Evolutionary conservation across 1,140 invertebrate species (phyloP).

Genomic region (Hestina assimilis): DNA sequence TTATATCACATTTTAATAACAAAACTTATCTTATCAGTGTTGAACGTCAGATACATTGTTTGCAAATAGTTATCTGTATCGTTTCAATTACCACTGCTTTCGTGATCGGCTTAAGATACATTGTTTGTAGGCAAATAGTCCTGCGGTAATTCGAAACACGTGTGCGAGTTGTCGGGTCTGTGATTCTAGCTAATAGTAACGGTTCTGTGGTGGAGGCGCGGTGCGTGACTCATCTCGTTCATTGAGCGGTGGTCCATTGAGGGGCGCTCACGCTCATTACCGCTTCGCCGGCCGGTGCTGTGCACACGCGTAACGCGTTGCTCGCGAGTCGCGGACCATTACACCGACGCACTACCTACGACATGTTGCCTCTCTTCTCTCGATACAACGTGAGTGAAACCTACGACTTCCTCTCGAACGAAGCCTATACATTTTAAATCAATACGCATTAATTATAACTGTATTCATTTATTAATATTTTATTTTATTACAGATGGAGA

Average conservation of each 20-base stretch:
- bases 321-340: conserved; percentile 41
- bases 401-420: conserved; percentile 59
- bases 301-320: conserved; percentile 55
- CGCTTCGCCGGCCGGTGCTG: conserved; percentile 58
- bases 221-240: conserved; percentile 73
- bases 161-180: conserved; percentile 58
- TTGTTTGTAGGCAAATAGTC: conserved; percentile 5
- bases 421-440: conserved; percentile 37
- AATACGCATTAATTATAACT: conserved; percentile 27
- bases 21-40: not conserved
- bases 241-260: conserved; percentile 74
- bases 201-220: conserved; percentile 69
- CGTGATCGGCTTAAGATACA: not conserved
- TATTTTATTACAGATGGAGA: conserved; percentile 67
- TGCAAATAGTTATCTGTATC: not conserved
- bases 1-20: not conserved
- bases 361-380: conserved; percentile 57
- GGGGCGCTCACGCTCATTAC: conserved; percentile 69
- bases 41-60: not conserved
- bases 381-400: conserved; percentile 65
- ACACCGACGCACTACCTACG: conserved; percentile 63
- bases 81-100: not conserved
- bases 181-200: conserved; percentile 45
- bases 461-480: conserved; percentile 30
- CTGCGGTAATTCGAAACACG: conserved; percentile 45